Evolutionary conservation across 2,888 invertebrate species (phyloP), one percentile per base, ranked within the genome.

Genomic region (Bellardia bayeri): DNA sequence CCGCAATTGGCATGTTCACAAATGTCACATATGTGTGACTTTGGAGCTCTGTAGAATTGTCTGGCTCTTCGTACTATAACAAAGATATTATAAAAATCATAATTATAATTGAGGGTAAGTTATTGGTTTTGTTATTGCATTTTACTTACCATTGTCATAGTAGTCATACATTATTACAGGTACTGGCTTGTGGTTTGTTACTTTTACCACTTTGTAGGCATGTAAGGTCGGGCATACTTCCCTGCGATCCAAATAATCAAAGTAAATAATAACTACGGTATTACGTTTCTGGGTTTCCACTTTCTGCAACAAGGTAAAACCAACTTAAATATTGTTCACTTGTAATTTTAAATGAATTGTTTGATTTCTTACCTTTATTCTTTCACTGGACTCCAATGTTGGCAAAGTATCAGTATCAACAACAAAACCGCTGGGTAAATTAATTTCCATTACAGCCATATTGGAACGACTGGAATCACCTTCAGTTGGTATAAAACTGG

Each of bases 401-500:
- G 98, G 97, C 71, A 98, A 93, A 0, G 96, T 97, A 91, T 96
- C 96, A 89, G 96, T 95, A 90, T 98, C 98, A 0, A 98, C 97
- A 2, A 97, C 95, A 93, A 97, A 99, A 30, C 99, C 98, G 13
- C 98, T 98, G 0, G 98, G 98, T 85, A 99, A 94, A 89, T 96
- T 96, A 0, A 98, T 97, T 91, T 98, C 98, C 95, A 98, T 97
- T 0, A 98, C 96, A 7, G 98, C 97, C 96, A 98, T 97, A 90
- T 98, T 98, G 89, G 94, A 94, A 49, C 92, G 91, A 82, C 96
- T 96, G 42, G 91, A 89, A 86, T 91, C 92, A 14, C 92, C 92
- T 7, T 90, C 90, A 23, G 92, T 91, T 11, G 93, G 91, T 3
- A 93, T 91, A 80, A 92, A 94, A 68, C 93, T 92, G n/a, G 3